A percentile compares a stretch with the other conserved stretches of the same genome.
These are phyloP conservation scores for Agriopis leucophaearia DNA, from an alignment of 2,888 invertebrate genomes.

Conservation along the genomic window DNA sequence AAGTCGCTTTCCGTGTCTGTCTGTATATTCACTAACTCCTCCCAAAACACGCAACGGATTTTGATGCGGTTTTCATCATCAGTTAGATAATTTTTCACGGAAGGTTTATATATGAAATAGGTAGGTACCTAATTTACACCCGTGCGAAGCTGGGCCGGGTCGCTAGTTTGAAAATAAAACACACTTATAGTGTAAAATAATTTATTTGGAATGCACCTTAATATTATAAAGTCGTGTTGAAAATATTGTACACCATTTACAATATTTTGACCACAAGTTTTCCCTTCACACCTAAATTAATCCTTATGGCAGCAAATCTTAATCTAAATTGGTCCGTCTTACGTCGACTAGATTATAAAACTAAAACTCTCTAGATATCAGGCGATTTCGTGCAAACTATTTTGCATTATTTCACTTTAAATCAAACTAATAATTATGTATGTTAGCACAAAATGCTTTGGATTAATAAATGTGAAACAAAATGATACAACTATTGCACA, in stretches of 20 bases:
- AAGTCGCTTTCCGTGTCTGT: no score
- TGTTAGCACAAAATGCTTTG: background rate
- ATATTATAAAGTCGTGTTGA: slow-evolving; percentile 72
- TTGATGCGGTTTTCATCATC: no score
- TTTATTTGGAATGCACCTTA: slow-evolving; percentile 55
- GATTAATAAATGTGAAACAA: background rate
- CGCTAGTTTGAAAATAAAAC: slow-evolving; percentile 19
- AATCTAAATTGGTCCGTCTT: slow-evolving; percentile 47
- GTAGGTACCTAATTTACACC: no score
- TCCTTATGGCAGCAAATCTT: slow-evolving; percentile 70
- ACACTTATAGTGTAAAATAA: slow-evolving; percentile 49
- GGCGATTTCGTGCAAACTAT: background rate
- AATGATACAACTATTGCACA: slow-evolving; percentile 44
- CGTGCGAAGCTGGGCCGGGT: no score
- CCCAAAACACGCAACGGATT: no score
- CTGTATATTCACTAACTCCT: no score
- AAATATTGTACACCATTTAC: slow-evolving; percentile 68
- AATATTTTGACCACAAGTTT: slow-evolving; percentile 81
- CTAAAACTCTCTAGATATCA: slow-evolving; percentile 4
- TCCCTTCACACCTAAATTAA: slow-evolving; percentile 21
- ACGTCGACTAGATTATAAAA: slow-evolving; percentile 44
- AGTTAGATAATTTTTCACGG: no score
- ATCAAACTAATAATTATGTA: background rate
- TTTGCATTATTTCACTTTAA: background rate
- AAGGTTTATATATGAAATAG: no score